Base-by-base conservation (phyloP, 2,888 invertebrate genomes). In the Metopia argyrocephala region DNA sequence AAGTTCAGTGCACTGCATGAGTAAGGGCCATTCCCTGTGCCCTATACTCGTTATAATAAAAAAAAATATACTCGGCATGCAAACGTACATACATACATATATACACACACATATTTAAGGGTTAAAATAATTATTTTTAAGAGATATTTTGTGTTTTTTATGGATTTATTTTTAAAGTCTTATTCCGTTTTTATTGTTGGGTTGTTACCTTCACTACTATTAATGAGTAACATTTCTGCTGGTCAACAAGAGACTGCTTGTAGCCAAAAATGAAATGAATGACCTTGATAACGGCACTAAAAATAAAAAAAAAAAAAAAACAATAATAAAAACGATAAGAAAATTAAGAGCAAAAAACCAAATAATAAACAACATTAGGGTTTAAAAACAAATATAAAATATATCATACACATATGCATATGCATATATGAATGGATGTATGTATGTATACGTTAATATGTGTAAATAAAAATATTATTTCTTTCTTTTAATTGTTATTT, bases 261-360 rank as follows among this genome's bases (percentile, higher is more conserved):
- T 66, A 66, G 74, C 66, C 57, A 59, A 52, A 6, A 7, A 21
- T 27, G 1, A 12, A 18, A 18, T 25, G 7, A 21, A 48, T 38
- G 62, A 57, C 45, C 65, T 65, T 74, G 56, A 65, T 31, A 25
- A n/a, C n/a, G n/a, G n/a, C n/a, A n/a, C n/a, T n/a, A n/a, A n/a
- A n/a, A n/a, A n/a, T n/a, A n/a, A n/a, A n/a, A n/a, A n/a, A n/a
- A 15, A 38, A 38, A 3, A 12, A 38, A 38, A 38, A 38, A 12
- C 15, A 38, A 38, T 12, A 38, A 12, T 12, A 38, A 38, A 38
- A 15, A 15, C 38, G 38, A 38, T 38, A 38, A 38, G 38, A 38
- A 38, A 38, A 38, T 38, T 38, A 38, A 38, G 15, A 38, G 15
- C 31, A 12, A 12, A 38, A 38, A 31, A 38, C 38, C n/a, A 38